phyloP scores from a whole-genome alignment of 2,113 vertebrate genomes.

The Istiophorus platypterus region DNA sequence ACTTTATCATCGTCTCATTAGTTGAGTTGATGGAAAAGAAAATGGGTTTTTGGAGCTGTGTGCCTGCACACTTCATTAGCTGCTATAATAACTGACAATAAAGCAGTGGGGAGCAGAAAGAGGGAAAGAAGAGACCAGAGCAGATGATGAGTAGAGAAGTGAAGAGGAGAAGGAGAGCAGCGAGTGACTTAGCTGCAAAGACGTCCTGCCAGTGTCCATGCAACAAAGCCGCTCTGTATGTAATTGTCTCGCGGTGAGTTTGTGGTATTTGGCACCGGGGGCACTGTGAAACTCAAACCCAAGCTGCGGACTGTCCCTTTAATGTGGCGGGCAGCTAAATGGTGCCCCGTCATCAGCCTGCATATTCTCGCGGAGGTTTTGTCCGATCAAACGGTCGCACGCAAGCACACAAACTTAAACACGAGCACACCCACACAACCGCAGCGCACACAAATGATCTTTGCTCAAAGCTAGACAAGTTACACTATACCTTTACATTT shows the following conservation, averaged over 20 bases:
- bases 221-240: slow-evolving; percentile 73
- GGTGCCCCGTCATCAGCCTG: slow-evolving; percentile 72
- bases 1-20: slow-evolving; percentile 67
- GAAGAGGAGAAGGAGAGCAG: slow-evolving; percentile 31
- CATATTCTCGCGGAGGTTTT: slow-evolving; percentile 63
- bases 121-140: slow-evolving; percentile 22
- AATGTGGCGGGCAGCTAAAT: slow-evolving; percentile 74
- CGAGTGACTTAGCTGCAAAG: slow-evolving; percentile 11
- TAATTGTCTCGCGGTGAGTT: slow-evolving; percentile 74
- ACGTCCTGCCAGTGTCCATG: slow-evolving; percentile 56
- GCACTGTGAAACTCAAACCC: slow-evolving; percentile 70
- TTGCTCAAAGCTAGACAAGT: slow-evolving; percentile 14
- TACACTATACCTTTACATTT: slow-evolving; percentile 48
- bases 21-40: slow-evolving; percentile 65
- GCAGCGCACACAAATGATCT: slow-evolving; percentile 45
- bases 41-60: slow-evolving; percentile 77
- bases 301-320: slow-evolving; percentile 66
- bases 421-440: slow-evolving; percentile 63
- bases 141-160: slow-evolving; percentile 33
- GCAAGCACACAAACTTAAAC: slow-evolving; percentile 66
- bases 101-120: slow-evolving; percentile 28
- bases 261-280: slow-evolving; percentile 71
- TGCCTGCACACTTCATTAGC: slow-evolving; percentile 58
- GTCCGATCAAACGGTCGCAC: slow-evolving; percentile 73
- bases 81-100: slow-evolving; percentile 58